Conservation (phyloP, 2,888 invertebrate genomes). For the Phortica magna region DNA sequence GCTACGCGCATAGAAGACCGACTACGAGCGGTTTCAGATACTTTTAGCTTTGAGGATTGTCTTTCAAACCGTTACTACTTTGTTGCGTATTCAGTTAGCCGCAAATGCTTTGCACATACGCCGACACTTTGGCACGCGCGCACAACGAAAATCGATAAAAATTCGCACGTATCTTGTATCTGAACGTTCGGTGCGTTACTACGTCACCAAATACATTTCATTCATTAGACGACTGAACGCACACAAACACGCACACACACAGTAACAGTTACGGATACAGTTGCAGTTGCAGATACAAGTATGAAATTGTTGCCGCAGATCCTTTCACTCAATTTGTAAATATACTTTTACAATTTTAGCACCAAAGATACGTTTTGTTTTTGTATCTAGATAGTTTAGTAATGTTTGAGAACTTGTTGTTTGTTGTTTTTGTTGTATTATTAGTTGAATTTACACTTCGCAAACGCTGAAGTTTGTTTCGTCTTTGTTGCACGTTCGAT, state of each 20-base stretch:
- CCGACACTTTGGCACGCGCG: slow-evolving; percentile 17
- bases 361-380: neutral
- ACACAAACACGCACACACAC: slow-evolving; percentile 32
- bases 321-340: slow-evolving; percentile 50
- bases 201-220: slow-evolving; percentile 28
- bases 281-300: neutral
- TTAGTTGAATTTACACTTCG: slow-evolving; percentile 45
- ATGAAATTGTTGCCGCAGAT: slow-evolving; percentile 34
- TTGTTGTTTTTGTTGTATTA: slow-evolving; percentile 15
- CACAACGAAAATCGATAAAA: slow-evolving; percentile 32
- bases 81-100: neutral
- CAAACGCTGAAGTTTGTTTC: slow-evolving; percentile 37
- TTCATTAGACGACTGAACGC: slow-evolving; percentile 50
- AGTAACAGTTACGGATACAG: slow-evolving; percentile 41
- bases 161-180: slow-evolving; percentile 28
- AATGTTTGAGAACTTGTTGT: slow-evolving; percentile 26
- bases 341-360: neutral
- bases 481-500: slow-evolving; percentile 1
- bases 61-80: neutral
- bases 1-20: neutral
- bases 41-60: neutral
- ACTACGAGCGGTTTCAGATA: neutral
- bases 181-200: slow-evolving; percentile 5
- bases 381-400: too few relatives aligned
- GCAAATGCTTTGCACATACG: neutral